Evolutionary conservation across 2,888 invertebrate genomes (phyloP).

Genomic region (Loripinus fragilis): DNA sequence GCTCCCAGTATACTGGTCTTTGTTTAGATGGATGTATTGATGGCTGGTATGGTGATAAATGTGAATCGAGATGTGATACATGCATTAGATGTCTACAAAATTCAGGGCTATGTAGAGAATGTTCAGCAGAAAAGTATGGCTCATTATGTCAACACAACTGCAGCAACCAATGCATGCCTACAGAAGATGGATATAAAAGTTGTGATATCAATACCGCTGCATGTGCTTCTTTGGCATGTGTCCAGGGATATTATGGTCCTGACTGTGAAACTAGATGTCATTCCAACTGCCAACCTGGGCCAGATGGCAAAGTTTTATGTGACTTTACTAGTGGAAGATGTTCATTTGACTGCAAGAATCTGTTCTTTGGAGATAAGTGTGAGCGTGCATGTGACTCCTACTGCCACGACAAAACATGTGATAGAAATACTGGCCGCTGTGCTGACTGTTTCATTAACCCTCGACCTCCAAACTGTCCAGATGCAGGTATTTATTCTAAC

Average conservation of each 20-base stretch:
- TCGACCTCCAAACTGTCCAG: constrained; percentile 1
- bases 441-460: not conserved
- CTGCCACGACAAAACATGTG: constrained; percentile 34
- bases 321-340: constrained; percentile 34
- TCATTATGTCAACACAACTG: constrained; percentile 28
- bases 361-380: constrained; percentile 38
- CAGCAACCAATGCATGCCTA: constrained; percentile 31
- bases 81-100: constrained; percentile 36
- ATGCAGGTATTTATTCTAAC: not conserved
- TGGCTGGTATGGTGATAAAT: constrained; percentile 39
- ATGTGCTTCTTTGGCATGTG: constrained; percentile 33
- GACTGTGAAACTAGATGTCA: constrained; percentile 37
- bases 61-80: constrained; percentile 34
- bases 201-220: constrained; percentile 37
- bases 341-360: constrained; percentile 29
- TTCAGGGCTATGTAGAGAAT: constrained; percentile 36
- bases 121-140: constrained; percentile 34
- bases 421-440: constrained; percentile 13
- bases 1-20: constrained; percentile 34
- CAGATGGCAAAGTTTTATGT: constrained; percentile 16
- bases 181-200: constrained; percentile 7
- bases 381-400: constrained; percentile 24
- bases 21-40: constrained; percentile 32
- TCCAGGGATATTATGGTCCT: constrained; percentile 23
- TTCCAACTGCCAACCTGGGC: constrained; percentile 22